Base-by-base conservation (phyloP, 2,888 invertebrate species). In the Cheilosia soror region DNA sequence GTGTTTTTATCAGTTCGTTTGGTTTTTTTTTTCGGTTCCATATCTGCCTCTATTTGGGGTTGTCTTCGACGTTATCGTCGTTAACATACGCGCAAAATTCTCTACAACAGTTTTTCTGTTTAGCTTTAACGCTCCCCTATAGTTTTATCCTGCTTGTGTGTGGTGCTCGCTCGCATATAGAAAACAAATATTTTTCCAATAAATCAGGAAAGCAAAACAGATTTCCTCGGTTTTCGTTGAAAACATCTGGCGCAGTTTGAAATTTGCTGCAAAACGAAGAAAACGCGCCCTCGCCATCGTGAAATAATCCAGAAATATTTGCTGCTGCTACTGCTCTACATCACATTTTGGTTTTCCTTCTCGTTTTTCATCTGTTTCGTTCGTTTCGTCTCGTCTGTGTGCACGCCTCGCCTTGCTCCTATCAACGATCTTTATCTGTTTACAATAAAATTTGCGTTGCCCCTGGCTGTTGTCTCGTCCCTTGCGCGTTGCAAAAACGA, bases 371-470 rank as follows among this genome's bases (percentile, higher is more conserved):
- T 42, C 37, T 53, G 49, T 31, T 40, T 66, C 29, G 51, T 25
- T 11, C 25, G 6, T 9, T 27, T 29, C 53, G 44, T 27, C 47
- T 25, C 20, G 47, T 47, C 42, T n/a, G 20, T 40, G 31, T 68
- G 47, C 40, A 62, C 51, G 60, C 55, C 27, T 40, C 63, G 47
- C 44, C 42, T 75, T 42, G 37, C 42, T 75, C 55, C 62, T 55
- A 49, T 49, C 33, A 58, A 33, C 33, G 78, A 83, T 83, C 83
- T 80, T 80, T 77, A 85, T 81, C 85, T 85, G 85, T 85, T 85
- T 85, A 85, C 85, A 85, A 85, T 85, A 85, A 76, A 85, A 81
- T 85, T 80, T 72, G 81, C 72, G 85, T 81, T 85, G 81, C 81
- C 85, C 81, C 72, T 72, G 81, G 77, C 71, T 62, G 60, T 11